Percentiles rank a stretch among this genome's conserved stretches.
Conservation (phyloP, 2,797 vertebrate species). For the Myotis findleyi region DNA sequence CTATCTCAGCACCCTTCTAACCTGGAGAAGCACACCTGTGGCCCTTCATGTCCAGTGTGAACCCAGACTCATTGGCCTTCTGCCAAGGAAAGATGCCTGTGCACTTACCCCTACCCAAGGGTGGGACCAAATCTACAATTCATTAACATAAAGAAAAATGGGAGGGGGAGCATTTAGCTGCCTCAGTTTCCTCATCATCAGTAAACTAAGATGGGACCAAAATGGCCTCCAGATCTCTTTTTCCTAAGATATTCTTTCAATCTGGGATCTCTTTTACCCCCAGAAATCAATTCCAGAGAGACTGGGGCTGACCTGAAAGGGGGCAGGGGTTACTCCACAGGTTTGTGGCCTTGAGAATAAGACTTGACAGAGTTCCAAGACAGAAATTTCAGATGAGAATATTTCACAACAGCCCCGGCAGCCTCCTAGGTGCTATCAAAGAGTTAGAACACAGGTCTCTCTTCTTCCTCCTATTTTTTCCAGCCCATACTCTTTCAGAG, state of each 20-base stretch:
- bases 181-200: conserved; percentile 44
- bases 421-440: neutral
- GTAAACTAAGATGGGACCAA: neutral
- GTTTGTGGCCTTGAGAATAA: conserved; percentile 24
- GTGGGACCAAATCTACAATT: neutral
- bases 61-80: neutral
- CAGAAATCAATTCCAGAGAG: neutral
- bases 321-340: neutral
- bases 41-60: neutral
- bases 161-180: neutral
- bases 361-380: neutral
- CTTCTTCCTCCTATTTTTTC: neutral
- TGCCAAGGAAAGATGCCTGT: neutral
- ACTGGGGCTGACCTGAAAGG: neutral
- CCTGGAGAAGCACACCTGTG: conserved; percentile 8
- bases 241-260: neutral
- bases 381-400: neutral
- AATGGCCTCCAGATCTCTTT: conserved; percentile 20
- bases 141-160: neutral
- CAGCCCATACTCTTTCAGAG: neutral
- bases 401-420: neutral
- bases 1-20: neutral
- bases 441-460: neutral
- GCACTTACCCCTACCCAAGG: neutral
- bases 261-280: neutral